Evolutionary conservation across 2,888 invertebrate species (phyloP).

Genomic region (Eudemis profundana): DNA sequence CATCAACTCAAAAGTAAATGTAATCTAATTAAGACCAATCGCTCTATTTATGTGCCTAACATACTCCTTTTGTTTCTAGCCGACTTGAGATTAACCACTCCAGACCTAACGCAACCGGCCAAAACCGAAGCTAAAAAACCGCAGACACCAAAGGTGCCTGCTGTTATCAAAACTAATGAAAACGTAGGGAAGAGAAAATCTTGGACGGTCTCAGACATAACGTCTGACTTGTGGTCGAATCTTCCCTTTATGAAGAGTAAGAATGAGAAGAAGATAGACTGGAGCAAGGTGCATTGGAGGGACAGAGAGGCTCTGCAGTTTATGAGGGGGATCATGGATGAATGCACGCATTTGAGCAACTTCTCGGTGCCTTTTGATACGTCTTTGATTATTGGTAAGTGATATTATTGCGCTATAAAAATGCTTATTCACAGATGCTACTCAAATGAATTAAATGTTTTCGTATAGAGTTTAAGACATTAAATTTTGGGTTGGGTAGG

Average conservation of each 20-base stretch:
- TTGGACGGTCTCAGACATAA: conserved; percentile 73
- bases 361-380: conserved; percentile 96
- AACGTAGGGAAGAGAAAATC: conserved; percentile 56
- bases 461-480: too few relatives aligned
- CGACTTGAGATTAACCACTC: background rate
- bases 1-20: too few relatives aligned
- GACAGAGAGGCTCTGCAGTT: conserved; percentile 94
- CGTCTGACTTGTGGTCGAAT: conserved; percentile 72
- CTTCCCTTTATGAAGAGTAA: conserved; percentile 67
- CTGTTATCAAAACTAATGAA: conserved; percentile 37
- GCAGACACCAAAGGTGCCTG: background rate
- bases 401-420: background rate
- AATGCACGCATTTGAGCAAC: conserved; percentile 98
- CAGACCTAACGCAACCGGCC: background rate
- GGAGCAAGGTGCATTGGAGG: conserved; percentile 88
- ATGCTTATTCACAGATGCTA: too few relatives aligned
- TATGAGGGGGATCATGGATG: conserved; percentile 99
- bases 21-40: too few relatives aligned
- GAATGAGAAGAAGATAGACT: conserved; percentile 80
- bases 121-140: conserved; percentile 1
- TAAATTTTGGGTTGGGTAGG: too few relatives aligned
- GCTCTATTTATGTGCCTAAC: background rate
- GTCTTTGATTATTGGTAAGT: conserved; percentile 90
- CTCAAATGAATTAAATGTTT: too few relatives aligned
- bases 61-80: conserved; percentile 4